Percentiles rank a stretch among this genome's conserved stretches.
phyloP scores from a whole-genome alignment of 2,113 vertebrate genomes.

The Myiagra hebetior region DNA sequence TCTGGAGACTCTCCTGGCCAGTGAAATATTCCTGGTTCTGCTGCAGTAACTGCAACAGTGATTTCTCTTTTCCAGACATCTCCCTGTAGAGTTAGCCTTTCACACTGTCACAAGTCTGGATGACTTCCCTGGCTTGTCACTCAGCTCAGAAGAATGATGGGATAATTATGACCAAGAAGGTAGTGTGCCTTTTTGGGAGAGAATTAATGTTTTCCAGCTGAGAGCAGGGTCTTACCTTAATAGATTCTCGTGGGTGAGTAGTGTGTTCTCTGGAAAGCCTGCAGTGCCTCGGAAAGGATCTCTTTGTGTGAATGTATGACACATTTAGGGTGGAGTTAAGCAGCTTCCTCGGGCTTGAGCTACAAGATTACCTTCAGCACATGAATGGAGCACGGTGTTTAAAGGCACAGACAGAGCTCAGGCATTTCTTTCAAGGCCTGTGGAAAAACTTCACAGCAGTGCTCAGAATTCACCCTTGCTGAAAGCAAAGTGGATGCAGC shows the following conservation, averaged over 20 bases:
- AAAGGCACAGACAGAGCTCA: not conserved
- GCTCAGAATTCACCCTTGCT: not conserved
- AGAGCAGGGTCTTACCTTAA: constrained; percentile 25
- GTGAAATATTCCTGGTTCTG: not conserved
- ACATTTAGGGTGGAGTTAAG: constrained; percentile 2
- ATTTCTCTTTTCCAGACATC: not conserved
- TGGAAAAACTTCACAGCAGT: not conserved
- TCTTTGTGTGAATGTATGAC: not conserved
- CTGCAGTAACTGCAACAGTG: not conserved
- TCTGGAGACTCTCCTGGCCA: not conserved
- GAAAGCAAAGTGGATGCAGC: not conserved
- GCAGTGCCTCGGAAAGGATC: not conserved
- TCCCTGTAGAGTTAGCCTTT: not conserved
- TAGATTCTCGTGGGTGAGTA: not conserved
- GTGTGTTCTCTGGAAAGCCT: not conserved
- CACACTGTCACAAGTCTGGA: not conserved
- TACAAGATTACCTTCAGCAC: not conserved
- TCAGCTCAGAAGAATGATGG: constrained; percentile 1
- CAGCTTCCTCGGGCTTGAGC: not conserved
- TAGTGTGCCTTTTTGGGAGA: not conserved
- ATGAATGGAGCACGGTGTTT: not conserved
- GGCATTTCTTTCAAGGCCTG: not conserved
- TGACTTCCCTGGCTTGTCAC: not conserved
- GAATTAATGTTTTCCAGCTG: constrained; percentile 21
- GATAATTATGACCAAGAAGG: constrained; percentile 13